Conservation (phyloP, 2,113 vertebrate species). For the Theristicus caerulescens region DNA sequence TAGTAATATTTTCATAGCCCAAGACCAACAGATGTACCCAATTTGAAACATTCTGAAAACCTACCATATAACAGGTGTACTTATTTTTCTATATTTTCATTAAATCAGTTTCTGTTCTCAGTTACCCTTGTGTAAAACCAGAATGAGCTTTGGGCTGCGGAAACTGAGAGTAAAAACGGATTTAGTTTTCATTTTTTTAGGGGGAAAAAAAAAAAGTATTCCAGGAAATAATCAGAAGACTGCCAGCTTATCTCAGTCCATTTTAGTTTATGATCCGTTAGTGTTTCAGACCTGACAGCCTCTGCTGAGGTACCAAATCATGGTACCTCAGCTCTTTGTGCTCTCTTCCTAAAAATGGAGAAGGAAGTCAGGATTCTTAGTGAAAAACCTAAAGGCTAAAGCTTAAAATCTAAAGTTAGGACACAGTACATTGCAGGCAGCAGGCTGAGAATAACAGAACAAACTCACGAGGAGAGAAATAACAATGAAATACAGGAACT, state of each 20-base stretch:
- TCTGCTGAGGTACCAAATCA: background rate
- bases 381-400: background rate
- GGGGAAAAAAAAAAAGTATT: background rate
- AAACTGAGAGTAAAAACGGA: background rate
- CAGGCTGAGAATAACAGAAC: slow-evolving; percentile 26
- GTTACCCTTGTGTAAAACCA: background rate
- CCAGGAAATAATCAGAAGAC: background rate
- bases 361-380: background rate
- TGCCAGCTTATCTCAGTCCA: background rate
- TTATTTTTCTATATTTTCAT: background rate
- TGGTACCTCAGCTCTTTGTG: background rate
- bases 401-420: slow-evolving; percentile 1
- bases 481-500: slow-evolving; percentile 34
- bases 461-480: background rate
- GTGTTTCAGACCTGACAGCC: background rate
- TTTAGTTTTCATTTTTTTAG: background rate
- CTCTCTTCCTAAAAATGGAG: background rate
- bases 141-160: background rate
- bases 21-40: background rate
- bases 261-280: background rate
- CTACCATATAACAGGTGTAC: background rate
- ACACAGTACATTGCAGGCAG: background rate
- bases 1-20: background rate
- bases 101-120: background rate
- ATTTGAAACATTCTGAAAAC: background rate